phyloP scores from a whole-genome alignment of 2,113 vertebrate genomes.

The Grammomys surdaster region DNA sequence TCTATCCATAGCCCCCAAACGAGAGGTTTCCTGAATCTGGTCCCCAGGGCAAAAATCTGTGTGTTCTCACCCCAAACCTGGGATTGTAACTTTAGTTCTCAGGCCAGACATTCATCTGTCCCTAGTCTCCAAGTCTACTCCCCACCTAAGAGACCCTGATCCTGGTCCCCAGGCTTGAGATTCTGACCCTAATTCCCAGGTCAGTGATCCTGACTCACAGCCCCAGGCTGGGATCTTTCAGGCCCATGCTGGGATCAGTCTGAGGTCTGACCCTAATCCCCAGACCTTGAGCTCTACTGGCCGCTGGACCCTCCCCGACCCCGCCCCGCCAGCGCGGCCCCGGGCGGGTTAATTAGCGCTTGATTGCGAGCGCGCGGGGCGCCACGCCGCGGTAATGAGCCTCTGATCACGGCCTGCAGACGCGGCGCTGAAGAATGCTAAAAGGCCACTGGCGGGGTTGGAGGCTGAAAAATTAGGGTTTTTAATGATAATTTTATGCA shows the following conservation, averaged over 20 bases:
- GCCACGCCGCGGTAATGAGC: slow-evolving; percentile 78
- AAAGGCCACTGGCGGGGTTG: slow-evolving; percentile 81
- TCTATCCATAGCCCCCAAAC: background rate
- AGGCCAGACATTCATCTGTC: too few relatives aligned
- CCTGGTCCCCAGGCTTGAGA: background rate
- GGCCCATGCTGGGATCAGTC: background rate
- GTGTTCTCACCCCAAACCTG: background rate
- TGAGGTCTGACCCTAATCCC: background rate
- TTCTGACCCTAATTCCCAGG: background rate
- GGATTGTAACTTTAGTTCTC: background rate
- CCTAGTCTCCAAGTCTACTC: background rate
- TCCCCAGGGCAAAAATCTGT: background rate
- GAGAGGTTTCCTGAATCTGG: background rate
- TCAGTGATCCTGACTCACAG: background rate
- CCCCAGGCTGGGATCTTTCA: background rate
- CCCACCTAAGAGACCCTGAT: too few relatives aligned
- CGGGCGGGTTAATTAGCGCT: slow-evolving; percentile 74
- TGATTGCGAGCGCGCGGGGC: slow-evolving; percentile 78
- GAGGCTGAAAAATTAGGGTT: slow-evolving; percentile 81
- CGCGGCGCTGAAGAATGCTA: slow-evolving; percentile 63
- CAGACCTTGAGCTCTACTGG: background rate
- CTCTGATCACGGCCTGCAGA: slow-evolving; percentile 65
- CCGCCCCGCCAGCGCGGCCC: background rate
- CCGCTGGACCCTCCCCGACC: background rate
- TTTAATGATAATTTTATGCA: slow-evolving; percentile 86